Evolutionary conservation across 2,113 vertebrate species (phyloP), one percentile per base, ranked within the genome.

Genomic region (Podarcis raffonei): DNA sequence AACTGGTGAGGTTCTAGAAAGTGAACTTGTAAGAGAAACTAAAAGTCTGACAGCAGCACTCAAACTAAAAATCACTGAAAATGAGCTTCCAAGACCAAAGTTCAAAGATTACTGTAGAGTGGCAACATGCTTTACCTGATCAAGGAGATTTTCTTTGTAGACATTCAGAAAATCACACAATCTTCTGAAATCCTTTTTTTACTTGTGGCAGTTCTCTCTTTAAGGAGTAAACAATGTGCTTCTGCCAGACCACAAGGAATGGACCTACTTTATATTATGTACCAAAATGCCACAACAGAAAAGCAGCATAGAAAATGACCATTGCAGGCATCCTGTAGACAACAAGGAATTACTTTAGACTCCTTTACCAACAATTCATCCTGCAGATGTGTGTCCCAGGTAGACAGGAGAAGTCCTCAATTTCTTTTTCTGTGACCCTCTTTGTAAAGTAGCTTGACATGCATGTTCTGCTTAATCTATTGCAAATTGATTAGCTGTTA

Each of bases 401-500:
- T 53, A 27, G 77, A 13, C 11, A 53, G 25, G 30, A n/a, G 4
- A 39, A 80, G 6, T 59, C 16, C 53, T 5, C 13, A 22, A n/a
- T 59, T 81, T 35, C 53, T 22, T n/a, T 22, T 88, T 22, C 32
- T 82, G 48, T 53, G 48, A 74, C 65, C 74, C 69, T 83, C 83
- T 3, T 30, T 85, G 30, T 39, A 65, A 74, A 90, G 81, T 68
- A 79, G n/a, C 79, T 20, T 20, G 1, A 78, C 27, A 87, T 53
- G 0, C 48, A 53, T 89, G 92, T 90, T 86, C n/a, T 9, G 84
- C 82, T 92, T 35, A 84, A 88, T 59, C 3, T 27, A 68, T 81
- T 88, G 87, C 42, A 94, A 94, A 88, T 68, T 37, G 83, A 93
- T 90, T 93, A 92, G 90, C 93, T 86, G 89, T 85, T 87, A 20